A percentile compares a stretch with the other conserved stretches of the same genome.
These are phyloP conservation scores for Parazoanthus darwini DNA, from an alignment of 92 coral and sea anemone species.

Conservation along the genomic window DNA sequence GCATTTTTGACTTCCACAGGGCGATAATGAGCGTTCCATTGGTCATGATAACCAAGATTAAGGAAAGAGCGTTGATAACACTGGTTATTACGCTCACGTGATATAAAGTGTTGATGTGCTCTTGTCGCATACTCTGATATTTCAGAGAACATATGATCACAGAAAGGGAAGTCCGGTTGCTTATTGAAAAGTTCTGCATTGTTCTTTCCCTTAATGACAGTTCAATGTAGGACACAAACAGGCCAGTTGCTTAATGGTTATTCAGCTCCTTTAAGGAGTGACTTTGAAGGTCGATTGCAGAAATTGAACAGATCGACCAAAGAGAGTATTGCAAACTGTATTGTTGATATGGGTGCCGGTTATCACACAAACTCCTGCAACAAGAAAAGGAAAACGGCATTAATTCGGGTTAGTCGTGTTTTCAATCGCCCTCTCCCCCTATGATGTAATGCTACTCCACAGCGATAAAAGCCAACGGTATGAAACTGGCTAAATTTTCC, in stretches of 20 bases:
- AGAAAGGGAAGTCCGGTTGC: neutral
- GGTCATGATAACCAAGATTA: constrained; percentile 12
- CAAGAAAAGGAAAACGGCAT: neutral
- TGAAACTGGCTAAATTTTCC: too few species aligned
- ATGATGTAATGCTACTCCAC: too few species aligned
- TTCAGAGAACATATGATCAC: constrained; percentile 10
- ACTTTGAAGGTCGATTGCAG: neutral
- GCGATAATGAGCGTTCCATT: constrained; percentile 28
- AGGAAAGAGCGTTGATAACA: constrained; percentile 19
- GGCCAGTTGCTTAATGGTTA: neutral
- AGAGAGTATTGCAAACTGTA: neutral
- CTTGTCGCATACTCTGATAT: constrained; percentile 33
- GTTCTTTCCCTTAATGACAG: too few species aligned
- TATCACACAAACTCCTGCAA: neutral
- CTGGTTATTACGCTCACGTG: constrained; percentile 27
- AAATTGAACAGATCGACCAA: neutral
- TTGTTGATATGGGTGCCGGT: neutral
- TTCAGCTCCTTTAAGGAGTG: neutral
- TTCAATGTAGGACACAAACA: neutral
- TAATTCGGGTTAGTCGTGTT: too few species aligned
- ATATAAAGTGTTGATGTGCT: constrained; percentile 18
- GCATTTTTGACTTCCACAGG: constrained; percentile 29
- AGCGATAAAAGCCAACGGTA: too few species aligned
- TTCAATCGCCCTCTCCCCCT: too few species aligned
- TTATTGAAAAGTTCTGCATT: constrained; percentile 20